Conservation (phyloP, 1,140 invertebrate species). For the Temnothorax curvispinosus region DNA sequence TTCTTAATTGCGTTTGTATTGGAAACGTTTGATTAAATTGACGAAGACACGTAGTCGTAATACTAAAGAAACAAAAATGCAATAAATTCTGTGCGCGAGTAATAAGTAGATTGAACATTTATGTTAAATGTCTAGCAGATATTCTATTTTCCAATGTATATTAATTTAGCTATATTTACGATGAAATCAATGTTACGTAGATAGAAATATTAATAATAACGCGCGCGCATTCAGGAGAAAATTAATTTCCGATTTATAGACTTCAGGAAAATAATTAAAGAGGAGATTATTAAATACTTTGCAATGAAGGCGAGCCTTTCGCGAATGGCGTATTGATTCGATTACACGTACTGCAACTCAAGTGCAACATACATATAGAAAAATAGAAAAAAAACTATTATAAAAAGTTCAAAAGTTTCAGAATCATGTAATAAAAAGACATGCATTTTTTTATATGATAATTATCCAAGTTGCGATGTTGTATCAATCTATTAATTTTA, state of each 20-base stretch:
- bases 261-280: constrained; percentile 40
- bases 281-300: constrained; percentile 9
- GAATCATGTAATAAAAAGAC: neutral
- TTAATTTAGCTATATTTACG: constrained; percentile 37
- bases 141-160: constrained; percentile 26
- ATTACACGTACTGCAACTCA: constrained; percentile 16
- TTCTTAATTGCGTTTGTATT: neutral
- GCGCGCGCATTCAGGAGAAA: neutral
- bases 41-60: neutral
- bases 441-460: neutral
- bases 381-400: neutral
- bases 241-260: constrained; percentile 38
- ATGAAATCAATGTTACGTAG: constrained; percentile 19
- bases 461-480: neutral
- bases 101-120: constrained; percentile 10
- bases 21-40: neutral
- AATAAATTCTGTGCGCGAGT: neutral
- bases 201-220: constrained; percentile 34
- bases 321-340: neutral
- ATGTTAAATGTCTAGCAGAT: neutral
- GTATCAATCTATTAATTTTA: neutral
- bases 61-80: neutral
- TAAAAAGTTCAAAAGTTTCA: neutral
- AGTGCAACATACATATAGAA: neutral
- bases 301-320: constrained; percentile 16